phyloP scores from a whole-genome alignment of 2,113 vertebrate species.

The Mesoclemmys tuberculata region DNA sequence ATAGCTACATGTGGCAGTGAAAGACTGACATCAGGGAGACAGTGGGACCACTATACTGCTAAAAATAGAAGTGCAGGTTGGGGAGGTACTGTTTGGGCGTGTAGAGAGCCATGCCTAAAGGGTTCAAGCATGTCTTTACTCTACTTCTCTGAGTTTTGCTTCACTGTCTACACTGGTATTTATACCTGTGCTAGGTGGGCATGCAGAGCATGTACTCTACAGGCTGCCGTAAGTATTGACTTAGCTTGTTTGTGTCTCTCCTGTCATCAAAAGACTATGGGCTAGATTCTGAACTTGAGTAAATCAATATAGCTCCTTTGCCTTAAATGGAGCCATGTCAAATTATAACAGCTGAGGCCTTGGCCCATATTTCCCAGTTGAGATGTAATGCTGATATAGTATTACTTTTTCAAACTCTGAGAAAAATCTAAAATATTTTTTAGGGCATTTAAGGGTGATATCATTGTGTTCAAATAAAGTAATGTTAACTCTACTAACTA shows the following conservation, averaged over 20 bases:
- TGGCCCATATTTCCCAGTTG: neutral
- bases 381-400: neutral
- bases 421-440: neutral
- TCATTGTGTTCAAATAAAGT: neutral
- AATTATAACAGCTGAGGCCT: neutral
- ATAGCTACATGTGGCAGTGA: neutral
- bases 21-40: too few relatives aligned
- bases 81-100: neutral
- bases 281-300: neutral
- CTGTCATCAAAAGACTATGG: neutral
- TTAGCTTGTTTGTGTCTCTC: neutral
- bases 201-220: neutral
- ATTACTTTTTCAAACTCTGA: neutral
- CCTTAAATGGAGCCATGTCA: neutral
- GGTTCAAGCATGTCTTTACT: neutral
- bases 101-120: neutral
- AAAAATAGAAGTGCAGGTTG: neutral
- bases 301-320: neutral
- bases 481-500: neutral
- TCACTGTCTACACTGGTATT: neutral
- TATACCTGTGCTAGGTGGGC: neutral
- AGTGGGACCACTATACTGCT: neutral
- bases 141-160: neutral
- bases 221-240: neutral
- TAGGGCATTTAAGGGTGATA: neutral